Evolutionary conservation across 2,797 vertebrate species (phyloP).

Genomic region (Yasuhikotakia modesta): DNA sequence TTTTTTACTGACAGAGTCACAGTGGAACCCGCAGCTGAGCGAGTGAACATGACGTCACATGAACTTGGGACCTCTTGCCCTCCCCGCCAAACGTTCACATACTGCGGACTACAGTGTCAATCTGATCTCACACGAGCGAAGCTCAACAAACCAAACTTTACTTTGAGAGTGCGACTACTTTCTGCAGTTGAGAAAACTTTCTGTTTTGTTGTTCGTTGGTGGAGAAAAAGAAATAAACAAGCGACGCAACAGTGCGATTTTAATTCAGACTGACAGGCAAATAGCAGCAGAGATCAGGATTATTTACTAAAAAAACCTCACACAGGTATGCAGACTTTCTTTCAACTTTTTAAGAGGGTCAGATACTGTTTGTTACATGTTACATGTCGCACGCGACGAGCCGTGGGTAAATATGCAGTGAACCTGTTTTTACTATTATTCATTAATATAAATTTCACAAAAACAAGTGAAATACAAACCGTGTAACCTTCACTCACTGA

Average conservation of each 20-base stretch:
- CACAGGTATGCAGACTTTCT: constrained; percentile 22
- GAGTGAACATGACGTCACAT: constrained; percentile 42
- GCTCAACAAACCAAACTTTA: neutral
- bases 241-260: neutral
- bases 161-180: neutral
- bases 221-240: neutral
- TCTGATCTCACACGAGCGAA: neutral
- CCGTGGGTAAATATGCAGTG: neutral
- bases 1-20: neutral
- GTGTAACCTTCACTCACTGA: too few species aligned
- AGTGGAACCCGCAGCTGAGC: neutral
- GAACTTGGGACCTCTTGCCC: constrained; percentile 44
- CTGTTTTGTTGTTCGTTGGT: neutral
- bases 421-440: neutral
- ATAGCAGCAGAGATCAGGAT: neutral
- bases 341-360: neutral
- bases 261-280: neutral
- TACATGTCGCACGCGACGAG: neutral
- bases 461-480: too few species aligned
- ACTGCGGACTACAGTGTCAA: neutral
- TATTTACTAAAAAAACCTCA: neutral
- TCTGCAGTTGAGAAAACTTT: constrained; percentile 13
- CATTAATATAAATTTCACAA: too few species aligned
- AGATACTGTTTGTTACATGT: neutral
- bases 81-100: constrained; percentile 20